A percentile compares a stretch with the other conserved stretches of the same genome.
Evolutionary conservation across 2,797 vertebrate genomes (phyloP).

Genomic region (Trachops cirrhosus): DNA sequence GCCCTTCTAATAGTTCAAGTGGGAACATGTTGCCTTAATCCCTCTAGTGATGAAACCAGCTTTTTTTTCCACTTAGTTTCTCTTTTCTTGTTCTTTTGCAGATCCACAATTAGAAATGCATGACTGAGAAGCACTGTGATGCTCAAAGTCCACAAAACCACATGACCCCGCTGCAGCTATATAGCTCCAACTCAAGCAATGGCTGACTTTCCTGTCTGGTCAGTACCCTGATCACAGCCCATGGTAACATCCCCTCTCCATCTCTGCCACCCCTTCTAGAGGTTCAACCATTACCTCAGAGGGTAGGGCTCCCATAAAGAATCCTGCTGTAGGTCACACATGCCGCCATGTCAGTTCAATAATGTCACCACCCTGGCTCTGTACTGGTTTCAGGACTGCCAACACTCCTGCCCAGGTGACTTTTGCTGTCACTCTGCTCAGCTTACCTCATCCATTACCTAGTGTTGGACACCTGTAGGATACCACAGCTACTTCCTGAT

Average conservation of each 20-base stretch:
- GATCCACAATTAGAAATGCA: background rate
- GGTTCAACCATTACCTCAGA: background rate
- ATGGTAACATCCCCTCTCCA: background rate
- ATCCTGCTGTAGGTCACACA: fast-evolving
- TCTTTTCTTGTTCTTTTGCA: background rate
- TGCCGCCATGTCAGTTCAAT: background rate
- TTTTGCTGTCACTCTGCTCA: background rate
- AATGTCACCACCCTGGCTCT: background rate
- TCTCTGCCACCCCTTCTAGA: background rate
- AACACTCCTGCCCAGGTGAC: background rate
- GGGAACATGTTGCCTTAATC: background rate
- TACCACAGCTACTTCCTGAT: background rate
- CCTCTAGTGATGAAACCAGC: background rate
- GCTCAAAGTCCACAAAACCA: background rate
- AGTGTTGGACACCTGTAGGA: background rate
- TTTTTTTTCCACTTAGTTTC: background rate
- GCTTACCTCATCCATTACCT: background rate
- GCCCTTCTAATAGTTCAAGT: background rate
- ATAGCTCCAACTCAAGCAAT: background rate
- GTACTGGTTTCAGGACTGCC: background rate
- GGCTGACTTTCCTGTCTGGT: too few relatives aligned
- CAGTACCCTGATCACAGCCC: background rate
- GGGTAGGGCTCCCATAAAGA: background rate
- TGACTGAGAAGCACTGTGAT: background rate
- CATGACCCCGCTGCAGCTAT: background rate